A percentile compares a stretch with the other conserved stretches of the same genome.
phyloP scores from a whole-genome alignment of 2,113 vertebrate species.

The Salvelinus namaycush region DNA sequence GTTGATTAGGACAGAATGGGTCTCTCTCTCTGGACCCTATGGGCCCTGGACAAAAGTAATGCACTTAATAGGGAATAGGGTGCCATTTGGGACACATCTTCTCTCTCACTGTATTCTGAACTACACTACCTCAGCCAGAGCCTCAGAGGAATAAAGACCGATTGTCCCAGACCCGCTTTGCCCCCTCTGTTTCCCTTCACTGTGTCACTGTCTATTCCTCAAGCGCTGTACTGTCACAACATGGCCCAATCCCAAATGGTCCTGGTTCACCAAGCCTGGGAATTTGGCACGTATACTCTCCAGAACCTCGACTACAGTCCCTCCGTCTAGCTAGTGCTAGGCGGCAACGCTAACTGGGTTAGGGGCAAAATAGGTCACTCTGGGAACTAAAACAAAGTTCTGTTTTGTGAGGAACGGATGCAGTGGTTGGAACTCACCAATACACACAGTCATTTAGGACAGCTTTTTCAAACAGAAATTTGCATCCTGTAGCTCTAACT shows the following conservation, averaged over 20 bases:
- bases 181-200: conserved; percentile 29
- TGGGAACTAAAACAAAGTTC: conserved; percentile 23
- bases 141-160: conserved; percentile 45
- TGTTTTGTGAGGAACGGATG: conserved; percentile 21
- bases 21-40: neutral
- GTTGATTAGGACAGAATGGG: conserved; percentile 42
- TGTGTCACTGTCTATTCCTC: conserved; percentile 47
- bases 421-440: conserved; percentile 4
- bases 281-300: conserved; percentile 38
- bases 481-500: too few species aligned
- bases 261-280: conserved; percentile 43
- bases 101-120: conserved; percentile 26
- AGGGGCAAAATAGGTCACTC: conserved; percentile 36
- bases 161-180: conserved; percentile 42
- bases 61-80: too few species aligned
- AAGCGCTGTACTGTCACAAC: conserved; percentile 38
- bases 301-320: conserved; percentile 2
- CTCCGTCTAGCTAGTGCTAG: conserved; percentile 2
- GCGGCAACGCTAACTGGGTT: conserved; percentile 31
- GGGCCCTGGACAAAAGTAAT: too few species aligned
- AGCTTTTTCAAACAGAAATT: too few species aligned
- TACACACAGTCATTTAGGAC: neutral
- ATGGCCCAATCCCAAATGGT: conserved; percentile 35
- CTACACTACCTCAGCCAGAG: conserved; percentile 22
- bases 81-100: too few species aligned